A percentile compares a stretch with the other conserved stretches of the same genome.
phyloP scores from a whole-genome alignment of 2,113 vertebrate species.

The Mastomys coucha region DNA sequence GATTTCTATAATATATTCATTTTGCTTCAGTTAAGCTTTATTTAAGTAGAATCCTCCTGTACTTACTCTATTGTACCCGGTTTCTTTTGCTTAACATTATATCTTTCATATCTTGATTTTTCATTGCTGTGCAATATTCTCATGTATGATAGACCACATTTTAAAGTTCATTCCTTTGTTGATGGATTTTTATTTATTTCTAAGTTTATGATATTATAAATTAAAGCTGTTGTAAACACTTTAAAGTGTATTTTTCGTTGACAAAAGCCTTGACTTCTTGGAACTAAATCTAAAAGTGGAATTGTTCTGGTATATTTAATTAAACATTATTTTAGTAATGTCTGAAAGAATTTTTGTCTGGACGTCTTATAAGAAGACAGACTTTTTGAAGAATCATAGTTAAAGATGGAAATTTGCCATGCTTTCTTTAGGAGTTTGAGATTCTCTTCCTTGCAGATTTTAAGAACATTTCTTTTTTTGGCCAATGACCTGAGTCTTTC shows the following conservation, averaged over 20 bases:
- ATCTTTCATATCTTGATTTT: slow-evolving; percentile 46
- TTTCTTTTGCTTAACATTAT: slow-evolving; percentile 56
- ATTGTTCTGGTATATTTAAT: neutral
- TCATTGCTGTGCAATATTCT: neutral
- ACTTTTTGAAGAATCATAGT: slow-evolving; percentile 47
- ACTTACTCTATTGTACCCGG: neutral
- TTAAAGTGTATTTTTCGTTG: slow-evolving; percentile 24
- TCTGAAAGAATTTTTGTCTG: slow-evolving; percentile 33
- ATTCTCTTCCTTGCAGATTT: slow-evolving; percentile 22
- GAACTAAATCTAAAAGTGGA: slow-evolving; percentile 11
- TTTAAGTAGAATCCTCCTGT: neutral
- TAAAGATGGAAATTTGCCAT: slow-evolving; percentile 14
- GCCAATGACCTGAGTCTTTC: slow-evolving; percentile 40
- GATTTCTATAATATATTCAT: slow-evolving; percentile 15
- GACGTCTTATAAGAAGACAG: slow-evolving; percentile 15
- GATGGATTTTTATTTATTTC: slow-evolving; percentile 44
- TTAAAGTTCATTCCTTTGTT: slow-evolving; percentile 12
- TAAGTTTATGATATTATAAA: slow-evolving; percentile 20
- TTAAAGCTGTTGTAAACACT: slow-evolving; percentile 6
- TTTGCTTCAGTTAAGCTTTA: slow-evolving; percentile 45
- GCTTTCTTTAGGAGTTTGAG: slow-evolving; percentile 57
- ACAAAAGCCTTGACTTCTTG: slow-evolving; percentile 30
- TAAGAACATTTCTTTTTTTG: slow-evolving; percentile 49
- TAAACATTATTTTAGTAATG: slow-evolving; percentile 33
- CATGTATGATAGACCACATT: neutral